These are phyloP conservation scores for Axea sp. DNA, from an alignment of 2,888 invertebrate species.

Conservation along the genomic window DNA sequence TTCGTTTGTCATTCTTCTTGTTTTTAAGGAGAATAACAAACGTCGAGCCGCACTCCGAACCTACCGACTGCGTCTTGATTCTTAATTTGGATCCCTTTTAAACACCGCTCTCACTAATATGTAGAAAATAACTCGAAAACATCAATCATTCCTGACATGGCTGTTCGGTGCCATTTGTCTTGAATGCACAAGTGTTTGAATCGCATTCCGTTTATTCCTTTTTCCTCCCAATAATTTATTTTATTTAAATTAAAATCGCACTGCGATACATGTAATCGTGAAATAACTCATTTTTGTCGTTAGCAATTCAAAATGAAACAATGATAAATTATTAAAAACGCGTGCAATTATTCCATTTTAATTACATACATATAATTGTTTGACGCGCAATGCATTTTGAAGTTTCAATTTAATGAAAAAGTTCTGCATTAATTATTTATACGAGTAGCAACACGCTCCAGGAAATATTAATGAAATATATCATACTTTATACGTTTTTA, in stretches of 20 bases:
- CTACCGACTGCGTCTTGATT: constrained; percentile 15
- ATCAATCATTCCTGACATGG: background rate
- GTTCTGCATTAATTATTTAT: constrained; percentile 56
- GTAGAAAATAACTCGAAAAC: too few relatives aligned
- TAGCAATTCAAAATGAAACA: constrained; percentile 24
- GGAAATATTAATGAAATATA: constrained; percentile 43
- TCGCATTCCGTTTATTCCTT: constrained; percentile 8
- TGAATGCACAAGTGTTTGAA: constrained; percentile 17
- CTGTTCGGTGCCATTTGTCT: constrained; percentile 14
- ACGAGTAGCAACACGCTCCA: constrained; percentile 19
- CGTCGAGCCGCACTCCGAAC: constrained; percentile 1
- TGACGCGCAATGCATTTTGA: constrained; percentile 56
- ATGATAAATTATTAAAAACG: constrained; percentile 55
- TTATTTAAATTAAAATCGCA: constrained; percentile 27
- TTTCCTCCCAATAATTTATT: constrained; percentile 33
- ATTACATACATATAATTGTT: constrained; percentile 59
- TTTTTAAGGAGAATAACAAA: constrained; percentile 25
- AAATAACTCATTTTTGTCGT: constrained; percentile 51
- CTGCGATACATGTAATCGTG: constrained; percentile 31
- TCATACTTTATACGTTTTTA: constrained; percentile 38
- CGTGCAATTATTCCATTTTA: constrained; percentile 51
- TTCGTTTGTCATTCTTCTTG: constrained; percentile 58
- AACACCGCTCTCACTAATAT: too few relatives aligned
- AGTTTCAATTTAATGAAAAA: constrained; percentile 57
- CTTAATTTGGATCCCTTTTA: constrained; percentile 5